Conservation (phyloP, 2,888 invertebrate species). For the Stratiomys singularior region DNA sequence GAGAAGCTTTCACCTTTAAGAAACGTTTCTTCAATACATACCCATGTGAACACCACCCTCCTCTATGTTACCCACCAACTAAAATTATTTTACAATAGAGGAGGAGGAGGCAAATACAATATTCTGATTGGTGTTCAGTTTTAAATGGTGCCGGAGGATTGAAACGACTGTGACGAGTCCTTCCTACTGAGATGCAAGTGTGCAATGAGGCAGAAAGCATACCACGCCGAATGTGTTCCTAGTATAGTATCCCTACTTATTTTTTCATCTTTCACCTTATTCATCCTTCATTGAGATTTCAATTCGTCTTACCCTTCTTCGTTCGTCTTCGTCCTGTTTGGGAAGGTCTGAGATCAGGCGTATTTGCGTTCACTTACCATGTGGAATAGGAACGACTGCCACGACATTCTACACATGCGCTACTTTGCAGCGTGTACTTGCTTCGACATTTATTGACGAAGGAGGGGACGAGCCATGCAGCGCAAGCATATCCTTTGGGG, state of each 20-base stretch:
- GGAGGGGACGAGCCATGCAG: neutral
- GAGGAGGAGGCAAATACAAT: conserved; percentile 22
- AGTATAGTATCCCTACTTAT: neutral
- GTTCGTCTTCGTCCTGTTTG: too few species aligned
- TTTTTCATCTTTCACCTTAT: conserved; percentile 7
- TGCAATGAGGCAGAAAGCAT: conserved; percentile 4
- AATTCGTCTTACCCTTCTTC: neutral
- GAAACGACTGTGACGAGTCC: neutral
- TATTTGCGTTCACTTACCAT: neutral
- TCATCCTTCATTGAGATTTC: neutral
- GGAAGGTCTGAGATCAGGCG: neutral
- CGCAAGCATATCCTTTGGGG: neutral
- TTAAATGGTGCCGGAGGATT: neutral
- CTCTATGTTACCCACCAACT: neutral
- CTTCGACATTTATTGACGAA: neutral
- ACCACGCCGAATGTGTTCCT: neutral
- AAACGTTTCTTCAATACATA: neutral
- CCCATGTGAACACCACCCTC: neutral
- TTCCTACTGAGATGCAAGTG: neutral
- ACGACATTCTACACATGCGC: neutral
- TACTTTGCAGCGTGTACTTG: neutral
- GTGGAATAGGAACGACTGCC: neutral
- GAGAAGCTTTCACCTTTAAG: neutral
- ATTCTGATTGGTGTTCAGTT: conserved; percentile 10
- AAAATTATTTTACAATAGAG: neutral